Percentiles rank a stretch among this genome's conserved stretches.
These are phyloP conservation scores for Ceuthmochares aereus DNA, from an alignment of 2,113 vertebrate genomes.

Conservation along the genomic window DNA sequence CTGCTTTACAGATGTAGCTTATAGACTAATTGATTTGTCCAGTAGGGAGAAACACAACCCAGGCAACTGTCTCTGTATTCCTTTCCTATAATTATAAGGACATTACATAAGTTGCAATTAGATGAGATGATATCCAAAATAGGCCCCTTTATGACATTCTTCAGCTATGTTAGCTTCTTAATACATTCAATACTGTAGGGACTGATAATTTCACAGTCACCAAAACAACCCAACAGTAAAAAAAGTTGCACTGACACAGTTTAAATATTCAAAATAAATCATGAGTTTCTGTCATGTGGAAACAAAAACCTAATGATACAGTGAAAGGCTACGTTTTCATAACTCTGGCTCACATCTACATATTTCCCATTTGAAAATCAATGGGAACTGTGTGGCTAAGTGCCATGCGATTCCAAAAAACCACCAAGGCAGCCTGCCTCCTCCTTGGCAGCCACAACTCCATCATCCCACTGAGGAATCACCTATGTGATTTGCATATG, in stretches of 20 bases:
- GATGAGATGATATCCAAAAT: neutral
- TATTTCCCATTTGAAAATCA: conserved; percentile 66
- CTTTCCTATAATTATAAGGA: neutral
- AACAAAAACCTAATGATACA: conserved; percentile 70
- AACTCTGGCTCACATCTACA: conserved; percentile 44
- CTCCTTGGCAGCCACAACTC: conserved; percentile 37
- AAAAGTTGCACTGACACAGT: neutral
- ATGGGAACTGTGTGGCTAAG: neutral
- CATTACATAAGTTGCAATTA: neutral
- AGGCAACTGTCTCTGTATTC: neutral
- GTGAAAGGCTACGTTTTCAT: conserved; percentile 65
- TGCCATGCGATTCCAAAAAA: neutral
- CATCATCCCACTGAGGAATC: conserved; percentile 24
- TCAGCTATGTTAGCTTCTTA: neutral
- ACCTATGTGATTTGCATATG: conserved; percentile 48
- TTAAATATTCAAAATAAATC: conserved; percentile 63
- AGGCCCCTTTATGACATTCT: neutral
- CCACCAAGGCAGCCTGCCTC: conserved; percentile 35
- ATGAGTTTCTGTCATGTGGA: conserved; percentile 59
- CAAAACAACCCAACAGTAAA: neutral
- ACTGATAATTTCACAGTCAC: neutral
- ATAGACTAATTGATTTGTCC: neutral
- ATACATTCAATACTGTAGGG: neutral
- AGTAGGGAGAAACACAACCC: neutral
- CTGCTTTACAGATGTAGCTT: neutral